Base-by-base conservation (phyloP, 1,140 invertebrate genomes). In the Leptinotarsa lineolata region DNA sequence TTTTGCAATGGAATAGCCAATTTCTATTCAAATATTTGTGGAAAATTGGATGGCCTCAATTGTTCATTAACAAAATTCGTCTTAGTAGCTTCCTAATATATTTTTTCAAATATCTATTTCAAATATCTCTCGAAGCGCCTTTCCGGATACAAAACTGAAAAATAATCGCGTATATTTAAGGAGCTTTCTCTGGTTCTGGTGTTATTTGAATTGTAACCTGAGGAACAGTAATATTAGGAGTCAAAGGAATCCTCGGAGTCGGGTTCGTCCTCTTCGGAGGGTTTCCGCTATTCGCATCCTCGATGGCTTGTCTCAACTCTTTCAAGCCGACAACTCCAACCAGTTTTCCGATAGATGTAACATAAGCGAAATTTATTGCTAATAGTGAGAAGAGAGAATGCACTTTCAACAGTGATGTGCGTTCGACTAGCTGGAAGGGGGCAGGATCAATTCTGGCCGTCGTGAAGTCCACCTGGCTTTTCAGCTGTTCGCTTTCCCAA, bases 351-450 rank as follows among this genome's bases (percentile, higher is more conserved):
- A 97, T 96, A 46, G 96, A 93, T 4, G 97, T 99, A 1, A 99
- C 97, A 85, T 99, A 99, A 1, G 97, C 96, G 81, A 97, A 93
- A 87, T 96, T 97, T 8, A 99, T 92, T 39, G 96, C 96, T 68
- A 99, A 89, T 88, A 99, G 93, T 11, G 96, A 98, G 85, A 99
- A 99, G 15, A 99, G 85, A 6, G 97, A 98, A 86, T 99, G 97
- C 1, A 84, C 81, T 89, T 99, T 99, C 11, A 98, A 90, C 45
- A 99, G 86, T 0, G 96, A 97, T 1, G 97, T 99, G 79, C 94
- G 91, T 82, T 97, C 95, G 2, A 99, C 97, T 0, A 99, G 88
- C 83, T 99, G 97, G 86, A 99, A 99, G 12, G 97, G 97, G 18
- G 97, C 96, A 4, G 97, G 95, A 86, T 99, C 97, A 75, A 99